Evolutionary conservation across 2,113 vertebrate genomes (phyloP).

Genomic region (Kryptolebias marmoratus): DNA sequence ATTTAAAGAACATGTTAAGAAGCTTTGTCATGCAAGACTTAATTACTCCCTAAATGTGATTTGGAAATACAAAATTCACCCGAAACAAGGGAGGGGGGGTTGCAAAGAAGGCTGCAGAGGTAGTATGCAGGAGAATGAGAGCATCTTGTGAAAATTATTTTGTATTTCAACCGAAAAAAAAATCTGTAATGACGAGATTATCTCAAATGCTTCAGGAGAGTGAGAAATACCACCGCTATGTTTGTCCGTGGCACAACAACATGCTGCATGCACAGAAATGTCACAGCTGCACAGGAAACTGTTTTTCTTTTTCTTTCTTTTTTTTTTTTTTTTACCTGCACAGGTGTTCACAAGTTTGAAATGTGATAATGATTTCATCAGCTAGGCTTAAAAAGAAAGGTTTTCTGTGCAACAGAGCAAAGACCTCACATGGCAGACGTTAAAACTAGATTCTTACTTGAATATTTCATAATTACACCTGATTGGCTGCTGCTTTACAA

Average conservation of each 20-base stretch:
- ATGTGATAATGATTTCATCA: slow-evolving; percentile 68
- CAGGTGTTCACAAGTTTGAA: slow-evolving; percentile 68
- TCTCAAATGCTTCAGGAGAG: slow-evolving; percentile 13
- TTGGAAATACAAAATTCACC: too few species aligned
- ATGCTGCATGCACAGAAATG: slow-evolving; percentile 14
- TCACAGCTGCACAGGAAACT: slow-evolving; percentile 45
- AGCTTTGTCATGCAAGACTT: slow-evolving; percentile 3
- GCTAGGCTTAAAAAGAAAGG: slow-evolving; percentile 52
- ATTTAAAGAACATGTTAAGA: too few species aligned
- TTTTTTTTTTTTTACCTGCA: slow-evolving; percentile 50
- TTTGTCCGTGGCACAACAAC: slow-evolving; percentile 36
- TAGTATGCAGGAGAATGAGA: too few species aligned
- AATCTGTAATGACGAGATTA: background rate
- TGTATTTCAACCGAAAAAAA: background rate
- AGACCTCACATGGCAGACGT: slow-evolving; percentile 8
- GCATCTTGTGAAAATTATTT: too few species aligned
- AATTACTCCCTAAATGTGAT: background rate
- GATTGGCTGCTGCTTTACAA: slow-evolving; percentile 8
- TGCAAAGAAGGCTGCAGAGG: too few species aligned
- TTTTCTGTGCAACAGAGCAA: slow-evolving; percentile 12
- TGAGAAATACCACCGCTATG: slow-evolving; percentile 30
- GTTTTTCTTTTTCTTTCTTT: slow-evolving; percentile 45
- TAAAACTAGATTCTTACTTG: slow-evolving; percentile 1
- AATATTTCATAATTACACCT: slow-evolving; percentile 22
- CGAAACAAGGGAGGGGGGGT: too few species aligned